Conservation (phyloP, 2,888 invertebrate species). For the Orgyia antiqua region DNA sequence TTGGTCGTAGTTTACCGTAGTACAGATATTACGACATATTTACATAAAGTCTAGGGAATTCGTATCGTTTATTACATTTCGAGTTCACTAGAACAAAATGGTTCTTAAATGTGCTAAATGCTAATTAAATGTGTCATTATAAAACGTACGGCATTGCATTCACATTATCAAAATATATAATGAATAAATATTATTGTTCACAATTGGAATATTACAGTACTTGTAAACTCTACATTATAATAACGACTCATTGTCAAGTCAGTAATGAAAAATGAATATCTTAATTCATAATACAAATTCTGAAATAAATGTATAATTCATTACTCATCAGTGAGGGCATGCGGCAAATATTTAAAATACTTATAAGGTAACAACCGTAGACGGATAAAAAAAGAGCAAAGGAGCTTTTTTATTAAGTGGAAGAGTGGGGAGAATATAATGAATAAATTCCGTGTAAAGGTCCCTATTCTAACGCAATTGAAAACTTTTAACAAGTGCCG, state of each 20-base stretch:
- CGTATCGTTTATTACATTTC: too few relatives aligned
- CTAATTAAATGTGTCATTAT: too few relatives aligned
- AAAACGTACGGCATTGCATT: too few relatives aligned
- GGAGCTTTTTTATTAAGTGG: slow-evolving; percentile 67
- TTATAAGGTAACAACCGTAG: slow-evolving; percentile 48
- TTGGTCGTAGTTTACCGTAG: too few relatives aligned
- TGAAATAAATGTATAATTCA: slow-evolving; percentile 66
- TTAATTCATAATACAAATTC: slow-evolving; percentile 54
- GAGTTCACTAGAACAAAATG: too few relatives aligned
- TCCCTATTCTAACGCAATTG: slow-evolving; percentile 71
- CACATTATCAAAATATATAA: too few relatives aligned
- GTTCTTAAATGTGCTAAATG: too few relatives aligned
- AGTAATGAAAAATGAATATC: slow-evolving; percentile 28
- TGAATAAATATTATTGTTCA: too few relatives aligned
- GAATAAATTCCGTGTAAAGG: slow-evolving; percentile 74
- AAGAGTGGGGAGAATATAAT: slow-evolving; percentile 64
- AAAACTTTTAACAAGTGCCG: slow-evolving; percentile 78
- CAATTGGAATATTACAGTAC: too few relatives aligned
- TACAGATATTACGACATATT: too few relatives aligned
- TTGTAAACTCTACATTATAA: slow-evolving; percentile 1
- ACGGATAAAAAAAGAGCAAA: slow-evolving; percentile 65
- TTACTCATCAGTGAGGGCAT: slow-evolving; percentile 62
- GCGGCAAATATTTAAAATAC: slow-evolving; percentile 73
- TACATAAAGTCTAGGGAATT: too few relatives aligned
- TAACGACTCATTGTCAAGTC: slow-evolving; percentile 24